Evolutionary conservation across 2,797 vertebrate species (phyloP).

Genomic region (Enteromius argenteus): DNA sequence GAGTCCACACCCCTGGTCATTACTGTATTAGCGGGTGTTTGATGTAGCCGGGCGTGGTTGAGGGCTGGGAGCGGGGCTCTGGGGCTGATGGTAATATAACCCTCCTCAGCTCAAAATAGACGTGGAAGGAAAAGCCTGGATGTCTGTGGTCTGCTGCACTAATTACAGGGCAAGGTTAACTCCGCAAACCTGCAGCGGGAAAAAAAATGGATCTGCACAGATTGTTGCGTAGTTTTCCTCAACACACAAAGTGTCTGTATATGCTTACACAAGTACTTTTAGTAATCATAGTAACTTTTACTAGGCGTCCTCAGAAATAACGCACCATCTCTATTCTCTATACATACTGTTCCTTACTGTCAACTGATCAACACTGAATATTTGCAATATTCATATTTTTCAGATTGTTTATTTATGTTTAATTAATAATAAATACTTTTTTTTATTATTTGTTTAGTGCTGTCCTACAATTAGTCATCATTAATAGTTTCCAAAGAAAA

Average conservation of each 20-base stretch:
- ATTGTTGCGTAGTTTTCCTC: neutral
- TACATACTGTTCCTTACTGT: neutral
- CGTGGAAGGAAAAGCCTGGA: conserved; percentile 57
- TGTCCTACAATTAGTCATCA: too few species aligned
- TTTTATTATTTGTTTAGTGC: too few species aligned
- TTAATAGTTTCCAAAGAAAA: too few species aligned
- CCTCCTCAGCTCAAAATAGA: conserved; percentile 60
- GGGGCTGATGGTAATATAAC: conserved; percentile 55
- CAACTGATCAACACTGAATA: neutral
- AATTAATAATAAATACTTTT: too few species aligned
- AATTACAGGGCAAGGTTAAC: conserved; percentile 60
- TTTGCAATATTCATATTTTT: neutral
- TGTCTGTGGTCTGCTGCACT: conserved; percentile 49
- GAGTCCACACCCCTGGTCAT: neutral
- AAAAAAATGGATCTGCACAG: conserved; percentile 11
- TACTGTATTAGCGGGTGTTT: conserved; percentile 40
- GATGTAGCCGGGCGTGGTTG: conserved; percentile 55
- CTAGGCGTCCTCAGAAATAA: neutral
- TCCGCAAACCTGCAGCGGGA: conserved; percentile 12
- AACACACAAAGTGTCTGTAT: neutral
- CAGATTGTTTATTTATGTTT: too few species aligned
- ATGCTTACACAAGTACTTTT: too few species aligned
- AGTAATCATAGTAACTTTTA: too few species aligned
- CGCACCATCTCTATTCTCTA: neutral
- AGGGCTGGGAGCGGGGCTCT: conserved; percentile 39